Evolutionary conservation across 1,140 invertebrate genomes (phyloP), one percentile per base, ranked within the genome.

Genomic region (Mactra quadrangularis): DNA sequence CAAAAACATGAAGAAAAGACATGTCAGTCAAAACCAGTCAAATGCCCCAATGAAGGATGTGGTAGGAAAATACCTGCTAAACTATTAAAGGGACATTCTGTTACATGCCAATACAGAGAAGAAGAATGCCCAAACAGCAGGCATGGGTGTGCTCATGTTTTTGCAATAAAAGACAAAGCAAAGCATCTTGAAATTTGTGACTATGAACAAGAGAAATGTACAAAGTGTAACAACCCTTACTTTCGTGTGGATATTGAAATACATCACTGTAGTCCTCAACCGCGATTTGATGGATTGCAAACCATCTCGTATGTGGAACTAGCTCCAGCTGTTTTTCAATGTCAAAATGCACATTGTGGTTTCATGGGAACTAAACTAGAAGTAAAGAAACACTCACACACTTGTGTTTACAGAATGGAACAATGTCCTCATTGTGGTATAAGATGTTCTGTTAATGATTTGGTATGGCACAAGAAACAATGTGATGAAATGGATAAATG

Each of bases 361-460:
- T 41, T 41, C 15, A 15, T 7, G 15, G 38, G 38, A 6, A 41
- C 38, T 7, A 41, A 41, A 41, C 38, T 7, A 7, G 38, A 41
- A 41, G 15, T 41, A 15, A 41, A 41, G 15, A 7, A 7, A 15
- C 38, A 41, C 15, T 41, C 38, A 41, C 6, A 41, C 6, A 41
- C 6, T 7, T 41, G 38, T 41, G 38, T 6, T 41, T 41, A 7
- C 38, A 41, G 15, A 41, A 6, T 41, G 15, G 38, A 41, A 41
- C 38, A 66, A 17, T 66, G 62, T 66, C 3, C 62, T 11, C 35
- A 45, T n/a, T 66, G 62, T 47, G 62, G 62, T 35, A 66, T 66
- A 38, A 41, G 62, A 38, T 29, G 41, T 66, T 38, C 35, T 4
- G 3, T 35, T 0, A 9, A 38, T 25, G 62, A 66, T 9, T 38